Evolutionary conservation across 2,888 invertebrate genomes (phyloP), one percentile per base, ranked within the genome.

Genomic region (Hirtodrosophila alboralis): DNA sequence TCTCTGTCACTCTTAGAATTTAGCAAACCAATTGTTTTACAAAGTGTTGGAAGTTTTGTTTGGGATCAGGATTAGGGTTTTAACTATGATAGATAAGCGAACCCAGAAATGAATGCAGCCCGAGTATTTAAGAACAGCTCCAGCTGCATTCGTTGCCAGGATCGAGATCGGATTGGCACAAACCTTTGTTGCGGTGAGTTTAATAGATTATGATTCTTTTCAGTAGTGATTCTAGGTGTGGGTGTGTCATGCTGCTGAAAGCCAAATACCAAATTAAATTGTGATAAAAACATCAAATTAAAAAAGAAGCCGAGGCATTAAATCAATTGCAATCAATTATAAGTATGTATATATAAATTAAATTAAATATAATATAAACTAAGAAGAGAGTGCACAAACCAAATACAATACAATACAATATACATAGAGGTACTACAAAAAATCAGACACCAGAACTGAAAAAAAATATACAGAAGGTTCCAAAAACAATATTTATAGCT

Each of bases 171-270:
- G 49, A 44, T 63, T 77, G 68, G 74, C 77, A 89, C 90, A 89
- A 91, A 90, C 89, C 90, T 90, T 89, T 87, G 86, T 73, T 75
- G 88, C 68, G 80, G 84, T 86, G 89, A 86, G 57, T 78, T 87
- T 86, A 86, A 75, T 69, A 66, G 75, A 79, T 87, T 79, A 87
- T 87, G 87, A 87, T 87, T 89, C 87, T 90, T 90, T 88, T 90
- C 90, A 84, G 87, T 90, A 84, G 87, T 88, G 83, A 89, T 79
- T 90, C 87, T 90, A 89, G 89, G 85, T 87, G 90, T 84, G 71
- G 88, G 81, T 85, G 89, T 86, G 77, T 89, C 90, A 90, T 90
- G 90, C 91, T 91, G 90, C 91, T 90, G 91, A 89, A 90, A 90
- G 87, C 90, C 90, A 89, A 89, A 87, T 88, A 88, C 88, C 89